Base-by-base conservation (phyloP, 1,140 invertebrate species). In the Nymphalis io region DNA sequence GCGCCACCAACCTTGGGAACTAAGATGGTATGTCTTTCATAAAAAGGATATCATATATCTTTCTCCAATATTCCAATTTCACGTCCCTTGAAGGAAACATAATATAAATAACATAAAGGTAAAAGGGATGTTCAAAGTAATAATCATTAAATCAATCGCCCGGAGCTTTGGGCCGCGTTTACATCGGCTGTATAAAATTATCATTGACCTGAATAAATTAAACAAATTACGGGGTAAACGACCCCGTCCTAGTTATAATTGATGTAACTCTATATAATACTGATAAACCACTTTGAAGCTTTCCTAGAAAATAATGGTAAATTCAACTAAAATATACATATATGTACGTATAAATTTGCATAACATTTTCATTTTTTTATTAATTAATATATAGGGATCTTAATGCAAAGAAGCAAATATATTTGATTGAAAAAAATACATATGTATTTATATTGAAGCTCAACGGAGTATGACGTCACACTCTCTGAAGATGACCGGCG, bases 381-480 rank as follows among this genome's bases (percentile, higher is more conserved):
- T n/a, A n/a, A n/a, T n/a, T n/a, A n/a, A n/a, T n/a, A n/a, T n/a
- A n/a, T 40, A 40, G 8, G 8, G 3, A 21, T 15, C 3, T 13
- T 23, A 55, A 40, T 39, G n/a, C n/a, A 39, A 2, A 59, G 39
- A 40, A 2, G 16, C 13, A 39, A 39, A 40, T 38, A 18, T 38
- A 27, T 53, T 38, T 38, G 61, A 46, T 51, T 48, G 23, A 23
- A 21, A 10, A 6, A 46, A 4, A 40, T 40, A 18, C 42, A 33
- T 1, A 33, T 8, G 6, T 8, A 33, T 33, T 8, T 33, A 33
- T 8, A 4, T 33, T 33, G 27, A 33, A 46, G 60, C 23, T 46
- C 27, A 39, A 38, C 61, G n/a, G 21, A 51, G 61, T 63, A 46
- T 39, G 33, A 51, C 61, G 46, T 39, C 61, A 63, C 61, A 63